phyloP scores from a whole-genome alignment of 2,888 invertebrate genomes.

The Sesamia inferens region DNA sequence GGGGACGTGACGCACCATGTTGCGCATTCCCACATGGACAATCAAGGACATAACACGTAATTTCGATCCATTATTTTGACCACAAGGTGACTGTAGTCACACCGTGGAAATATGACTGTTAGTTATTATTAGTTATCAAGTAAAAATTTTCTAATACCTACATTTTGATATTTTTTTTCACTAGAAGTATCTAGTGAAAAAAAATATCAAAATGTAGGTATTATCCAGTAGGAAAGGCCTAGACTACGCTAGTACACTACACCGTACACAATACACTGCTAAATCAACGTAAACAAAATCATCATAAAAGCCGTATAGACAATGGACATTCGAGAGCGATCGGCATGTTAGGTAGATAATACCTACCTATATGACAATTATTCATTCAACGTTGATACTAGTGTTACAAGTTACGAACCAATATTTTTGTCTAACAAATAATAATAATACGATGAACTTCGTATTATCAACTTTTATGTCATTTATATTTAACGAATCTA shows the following conservation, averaged over 20 bases:
- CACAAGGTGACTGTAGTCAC: slow-evolving; percentile 81
- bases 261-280: slow-evolving; percentile 27
- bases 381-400: background rate
- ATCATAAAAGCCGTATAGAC: slow-evolving; percentile 11
- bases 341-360: background rate
- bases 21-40: slow-evolving; percentile 84
- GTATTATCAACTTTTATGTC: background rate
- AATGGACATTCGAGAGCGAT: slow-evolving; percentile 15
- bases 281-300: slow-evolving; percentile 17
- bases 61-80: slow-evolving; percentile 87
- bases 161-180: background rate
- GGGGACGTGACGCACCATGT: slow-evolving; percentile 84
- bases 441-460: background rate
- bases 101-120: slow-evolving; percentile 62
- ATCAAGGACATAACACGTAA: slow-evolving; percentile 86
- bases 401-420: background rate
- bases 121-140: background rate
- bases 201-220: too few relatives aligned
- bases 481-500: background rate
- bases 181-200: too few relatives aligned
- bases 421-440: slow-evolving; percentile 10
- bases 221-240: too few relatives aligned
- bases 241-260: background rate
- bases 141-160: background rate
- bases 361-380: background rate